These are phyloP conservation scores for Halcyon malimbica DNA, from an alignment of 2,113 vertebrate species.

Conservation along the genomic window DNA sequence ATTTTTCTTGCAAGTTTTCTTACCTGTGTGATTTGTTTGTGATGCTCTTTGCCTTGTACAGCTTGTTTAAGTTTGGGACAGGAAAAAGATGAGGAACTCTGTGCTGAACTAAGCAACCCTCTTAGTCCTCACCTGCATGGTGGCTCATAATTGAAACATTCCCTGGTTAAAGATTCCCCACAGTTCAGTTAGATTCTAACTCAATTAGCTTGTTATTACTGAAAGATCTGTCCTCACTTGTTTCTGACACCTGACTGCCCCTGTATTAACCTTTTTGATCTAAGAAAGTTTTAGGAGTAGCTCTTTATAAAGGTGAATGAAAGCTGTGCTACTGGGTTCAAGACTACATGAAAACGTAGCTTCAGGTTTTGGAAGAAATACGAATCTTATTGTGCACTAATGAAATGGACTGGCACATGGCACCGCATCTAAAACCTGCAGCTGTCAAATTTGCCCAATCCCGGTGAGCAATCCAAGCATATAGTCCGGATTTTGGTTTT, in stretches of 20 bases:
- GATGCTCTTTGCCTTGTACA: neutral
- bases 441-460: neutral
- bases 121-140: neutral
- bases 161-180: neutral
- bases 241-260: neutral
- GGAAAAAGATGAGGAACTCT: neutral
- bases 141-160: neutral
- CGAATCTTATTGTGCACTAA: neutral
- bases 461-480: neutral
- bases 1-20: neutral
- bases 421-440: neutral
- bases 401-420: neutral
- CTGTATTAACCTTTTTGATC: neutral
- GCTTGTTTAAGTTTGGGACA: neutral
- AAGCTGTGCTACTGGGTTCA: neutral
- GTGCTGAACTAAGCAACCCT: neutral
- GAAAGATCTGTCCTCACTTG: neutral
- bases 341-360: neutral
- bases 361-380: neutral
- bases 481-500: neutral
- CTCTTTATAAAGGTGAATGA: neutral
- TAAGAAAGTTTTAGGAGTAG: neutral
- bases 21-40: neutral
- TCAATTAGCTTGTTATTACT: neutral
- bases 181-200: neutral